Base-by-base conservation (phyloP, 2,113 vertebrate genomes). In the Corythaixoides concolor region DNA sequence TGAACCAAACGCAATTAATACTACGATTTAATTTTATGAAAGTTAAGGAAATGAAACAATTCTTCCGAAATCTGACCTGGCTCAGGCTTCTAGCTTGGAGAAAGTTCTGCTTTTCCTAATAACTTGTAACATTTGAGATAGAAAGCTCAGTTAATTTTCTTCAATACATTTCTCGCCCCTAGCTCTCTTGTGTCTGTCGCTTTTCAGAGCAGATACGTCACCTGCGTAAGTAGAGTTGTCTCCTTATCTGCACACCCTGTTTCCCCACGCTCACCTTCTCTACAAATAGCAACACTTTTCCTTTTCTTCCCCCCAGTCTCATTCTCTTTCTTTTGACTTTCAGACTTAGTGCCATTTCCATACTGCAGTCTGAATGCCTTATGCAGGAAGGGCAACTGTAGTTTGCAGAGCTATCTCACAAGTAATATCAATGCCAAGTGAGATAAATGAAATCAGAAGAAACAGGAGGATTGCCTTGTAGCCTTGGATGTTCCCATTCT, bases 401-500 rank as follows among this genome's bases (percentile, higher is more conserved):
- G 81, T 50, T 52, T 58, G 49, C 22, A 67, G 52, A 86, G 68
- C 50, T 92, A 79, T 93, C 68, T 94, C 73, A 75, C 30, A 73
- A 83, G 74, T 88, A 91, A 95, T 30, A 94, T 81, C 74, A 82
- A 41, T 5, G 5, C 41, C 62, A 43, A 66, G 83, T 3, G 75
- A 89, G 72, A 84, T 19, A 79, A 92, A 91, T 72, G 87, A 26
- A 97, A 91, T 27, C 37, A 75, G 37, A 1, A 64, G 39, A 55
- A 52, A 27, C 0, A 7, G 56, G 41, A 60, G 81, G 59, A 81
- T 98, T 98, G 98, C 99, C 99, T 99, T 99, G 97, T 99, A 99
- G 97, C 99, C 99, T 97, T 99, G 99, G 95, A 99, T 99, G 97
- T 98, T 99, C 94, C 99, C 99, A 11, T 99, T 99, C 95, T 99